A percentile compares a stretch with the other conserved stretches of the same genome.
Conservation (phyloP, 2,888 invertebrate genomes). For the Ochropleura plecta region DNA sequence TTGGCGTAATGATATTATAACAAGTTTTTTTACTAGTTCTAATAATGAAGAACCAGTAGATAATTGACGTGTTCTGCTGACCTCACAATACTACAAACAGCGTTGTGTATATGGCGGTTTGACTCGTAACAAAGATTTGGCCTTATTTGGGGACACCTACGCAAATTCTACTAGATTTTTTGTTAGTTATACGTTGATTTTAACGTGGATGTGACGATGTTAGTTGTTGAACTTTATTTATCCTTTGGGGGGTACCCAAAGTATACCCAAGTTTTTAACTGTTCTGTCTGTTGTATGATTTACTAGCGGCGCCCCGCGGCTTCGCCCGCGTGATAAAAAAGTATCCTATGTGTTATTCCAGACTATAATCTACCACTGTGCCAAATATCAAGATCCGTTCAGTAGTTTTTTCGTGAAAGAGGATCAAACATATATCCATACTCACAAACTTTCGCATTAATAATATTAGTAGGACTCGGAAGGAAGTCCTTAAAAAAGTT, state of each 20-base stretch:
- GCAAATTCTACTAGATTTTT: slow-evolving; percentile 76
- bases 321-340: too few relatives aligned
- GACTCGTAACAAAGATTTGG: slow-evolving; percentile 70
- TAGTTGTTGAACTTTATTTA: not conserved
- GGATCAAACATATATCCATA: too few relatives aligned
- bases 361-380: too few relatives aligned
- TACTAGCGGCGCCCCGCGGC: too few relatives aligned
- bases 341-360: too few relatives aligned
- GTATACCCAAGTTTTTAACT: too few relatives aligned
- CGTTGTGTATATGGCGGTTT: slow-evolving; percentile 56
- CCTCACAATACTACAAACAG: slow-evolving; percentile 40
- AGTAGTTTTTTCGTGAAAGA: too few relatives aligned
- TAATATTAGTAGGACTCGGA: too few relatives aligned
- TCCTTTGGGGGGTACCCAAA: not conserved
- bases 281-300: too few relatives aligned
- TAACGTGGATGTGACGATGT: slow-evolving; percentile 67
- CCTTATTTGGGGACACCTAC: slow-evolving; percentile 83
- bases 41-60: slow-evolving; percentile 20
- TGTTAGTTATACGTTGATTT: slow-evolving; percentile 34
- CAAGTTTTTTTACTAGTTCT: slow-evolving; percentile 12
- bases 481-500: too few relatives aligned
- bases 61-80: slow-evolving; percentile 53
- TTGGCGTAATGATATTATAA: not conserved
- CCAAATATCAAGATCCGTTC: too few relatives aligned
- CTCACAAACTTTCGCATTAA: too few relatives aligned